These are phyloP conservation scores for Parasteatoda tepidariorum DNA, from an alignment of 1,140 invertebrate species.

Conservation along the genomic window DNA sequence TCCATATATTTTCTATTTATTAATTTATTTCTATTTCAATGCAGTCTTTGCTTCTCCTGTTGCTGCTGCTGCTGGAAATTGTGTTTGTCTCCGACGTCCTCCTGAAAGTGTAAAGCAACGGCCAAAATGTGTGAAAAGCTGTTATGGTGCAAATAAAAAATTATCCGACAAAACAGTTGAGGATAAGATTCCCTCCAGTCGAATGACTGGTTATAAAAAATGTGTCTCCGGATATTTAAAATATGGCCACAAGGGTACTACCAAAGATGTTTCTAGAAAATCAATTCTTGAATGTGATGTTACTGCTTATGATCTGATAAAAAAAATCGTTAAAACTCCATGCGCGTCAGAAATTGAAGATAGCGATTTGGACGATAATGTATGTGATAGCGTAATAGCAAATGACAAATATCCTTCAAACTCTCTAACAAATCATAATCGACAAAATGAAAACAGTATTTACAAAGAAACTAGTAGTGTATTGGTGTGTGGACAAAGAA, in stretches of 20 bases:
- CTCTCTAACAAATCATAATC: slow-evolving; percentile 43
- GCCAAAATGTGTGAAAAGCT: background rate
- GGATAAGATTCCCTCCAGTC: slow-evolving; percentile 1
- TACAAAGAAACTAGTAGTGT: slow-evolving; percentile 46
- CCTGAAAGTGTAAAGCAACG: background rate
- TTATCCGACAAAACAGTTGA: slow-evolving; percentile 21
- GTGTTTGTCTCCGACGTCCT: slow-evolving; percentile 1
- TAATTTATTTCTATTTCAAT: background rate
- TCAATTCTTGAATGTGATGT: slow-evolving; percentile 87
- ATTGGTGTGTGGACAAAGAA: slow-evolving; percentile 50
- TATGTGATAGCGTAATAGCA: slow-evolving; percentile 72
- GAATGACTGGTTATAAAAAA: slow-evolving; percentile 55
- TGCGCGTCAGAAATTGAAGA: slow-evolving; percentile 54
- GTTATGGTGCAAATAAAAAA: slow-evolving; percentile 15
- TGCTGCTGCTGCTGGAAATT: background rate
- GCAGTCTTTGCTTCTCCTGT: slow-evolving; percentile 16
- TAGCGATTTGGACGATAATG: slow-evolving; percentile 67
- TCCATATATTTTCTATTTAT: background rate
- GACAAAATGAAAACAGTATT: slow-evolving; percentile 40
- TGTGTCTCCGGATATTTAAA: slow-evolving; percentile 24
- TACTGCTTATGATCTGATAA: slow-evolving; percentile 84
- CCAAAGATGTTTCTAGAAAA: slow-evolving; percentile 66
- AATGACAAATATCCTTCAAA: slow-evolving; percentile 21
- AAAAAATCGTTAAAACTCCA: slow-evolving; percentile 64
- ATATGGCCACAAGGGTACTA: background rate